Conservation (phyloP, 2,797 vertebrate genomes). For the Cirrhinus mrigala region DNA sequence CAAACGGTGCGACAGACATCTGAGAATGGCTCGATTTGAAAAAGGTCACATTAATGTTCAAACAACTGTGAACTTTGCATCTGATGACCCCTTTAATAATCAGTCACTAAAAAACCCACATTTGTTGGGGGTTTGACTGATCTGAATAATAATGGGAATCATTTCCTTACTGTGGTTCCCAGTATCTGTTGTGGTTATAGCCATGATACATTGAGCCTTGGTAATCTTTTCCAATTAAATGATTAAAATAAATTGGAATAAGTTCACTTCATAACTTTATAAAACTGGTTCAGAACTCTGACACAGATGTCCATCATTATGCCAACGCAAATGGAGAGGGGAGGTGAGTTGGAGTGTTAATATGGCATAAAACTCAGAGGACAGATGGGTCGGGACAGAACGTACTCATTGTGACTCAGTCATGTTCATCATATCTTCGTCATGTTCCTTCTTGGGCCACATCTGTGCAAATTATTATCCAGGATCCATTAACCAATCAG, state of each 20-base stretch:
- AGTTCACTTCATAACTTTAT: background rate
- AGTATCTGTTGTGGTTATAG: background rate
- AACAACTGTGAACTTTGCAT: too few relatives aligned
- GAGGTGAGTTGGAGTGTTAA: background rate
- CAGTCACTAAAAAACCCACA: background rate
- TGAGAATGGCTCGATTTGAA: too few relatives aligned
- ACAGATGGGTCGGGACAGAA: constrained; percentile 55
- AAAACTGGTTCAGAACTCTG: background rate
- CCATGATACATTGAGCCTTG: background rate
- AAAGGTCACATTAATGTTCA: too few relatives aligned
- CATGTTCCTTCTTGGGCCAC: constrained; percentile 23
- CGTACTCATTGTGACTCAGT: constrained; percentile 55
- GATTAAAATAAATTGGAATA: background rate
- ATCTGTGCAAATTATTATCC: constrained; percentile 8
- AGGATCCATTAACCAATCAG: background rate
- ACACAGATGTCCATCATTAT: constrained; percentile 18
- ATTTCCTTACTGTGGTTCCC: background rate
- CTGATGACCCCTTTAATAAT: too few relatives aligned
- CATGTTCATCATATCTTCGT: constrained; percentile 35
- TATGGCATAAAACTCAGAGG: constrained; percentile 30
- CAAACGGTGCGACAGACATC: too few relatives aligned
- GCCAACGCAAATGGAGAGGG: background rate
- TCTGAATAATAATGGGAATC: background rate
- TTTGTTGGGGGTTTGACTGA: background rate
- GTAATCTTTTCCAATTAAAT: background rate